phyloP scores from a whole-genome alignment of 2,113 vertebrate species.

The Leucopsar rothschildi region DNA sequence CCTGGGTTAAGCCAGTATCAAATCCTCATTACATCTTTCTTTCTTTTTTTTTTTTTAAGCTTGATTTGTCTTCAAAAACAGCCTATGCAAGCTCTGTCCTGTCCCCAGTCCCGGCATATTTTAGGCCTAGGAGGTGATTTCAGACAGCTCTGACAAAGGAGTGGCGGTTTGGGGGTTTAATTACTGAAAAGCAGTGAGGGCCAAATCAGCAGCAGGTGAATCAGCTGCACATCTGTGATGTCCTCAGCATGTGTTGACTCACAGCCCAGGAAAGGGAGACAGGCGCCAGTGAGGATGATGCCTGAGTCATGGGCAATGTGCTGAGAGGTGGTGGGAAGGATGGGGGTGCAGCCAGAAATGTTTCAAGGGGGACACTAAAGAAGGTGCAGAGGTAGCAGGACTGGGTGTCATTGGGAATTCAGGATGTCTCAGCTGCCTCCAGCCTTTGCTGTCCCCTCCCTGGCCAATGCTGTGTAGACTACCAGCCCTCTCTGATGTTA shows the following conservation, averaged over 20 bases:
- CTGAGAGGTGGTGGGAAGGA: neutral
- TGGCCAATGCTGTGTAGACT: neutral
- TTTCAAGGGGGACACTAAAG: neutral
- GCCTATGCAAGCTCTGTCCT: neutral
- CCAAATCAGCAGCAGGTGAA: neutral
- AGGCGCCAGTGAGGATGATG: neutral
- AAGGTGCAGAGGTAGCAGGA: neutral
- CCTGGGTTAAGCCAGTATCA: neutral
- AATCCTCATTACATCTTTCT: neutral
- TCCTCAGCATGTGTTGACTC: neutral
- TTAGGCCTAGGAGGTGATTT: neutral
- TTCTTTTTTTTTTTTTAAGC: neutral
- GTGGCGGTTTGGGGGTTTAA: neutral
- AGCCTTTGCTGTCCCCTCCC: neutral
- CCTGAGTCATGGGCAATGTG: accelerated
- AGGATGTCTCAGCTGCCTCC: neutral
- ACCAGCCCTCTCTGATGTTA: neutral
- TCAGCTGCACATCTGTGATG: neutral
- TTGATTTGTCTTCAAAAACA: neutral
- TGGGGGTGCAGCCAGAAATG: neutral
- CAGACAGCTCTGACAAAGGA: neutral
- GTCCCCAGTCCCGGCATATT: neutral
- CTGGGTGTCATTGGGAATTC: neutral
- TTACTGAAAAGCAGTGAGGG: neutral
- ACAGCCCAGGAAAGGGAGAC: neutral